phyloP scores from a whole-genome alignment of 2,797 vertebrate species.

The Netta rufina region DNA sequence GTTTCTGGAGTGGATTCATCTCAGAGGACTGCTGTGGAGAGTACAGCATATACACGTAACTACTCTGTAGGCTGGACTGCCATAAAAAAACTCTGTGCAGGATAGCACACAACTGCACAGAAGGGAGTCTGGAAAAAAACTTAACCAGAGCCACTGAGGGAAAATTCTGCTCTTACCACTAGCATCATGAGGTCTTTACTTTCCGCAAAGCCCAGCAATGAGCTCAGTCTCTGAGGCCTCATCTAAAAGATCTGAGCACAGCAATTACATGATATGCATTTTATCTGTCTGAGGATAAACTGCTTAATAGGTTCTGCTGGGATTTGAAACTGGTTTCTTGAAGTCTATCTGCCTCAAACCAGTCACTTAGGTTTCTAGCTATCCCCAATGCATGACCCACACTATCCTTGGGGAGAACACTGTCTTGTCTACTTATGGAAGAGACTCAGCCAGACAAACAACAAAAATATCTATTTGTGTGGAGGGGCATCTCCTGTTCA shows the following conservation, averaged over 20 bases:
- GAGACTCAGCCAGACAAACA: accelerated
- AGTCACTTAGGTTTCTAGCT: not conserved
- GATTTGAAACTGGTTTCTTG: not conserved
- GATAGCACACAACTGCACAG: not conserved
- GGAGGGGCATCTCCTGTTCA: not conserved
- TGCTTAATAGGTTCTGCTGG: slow-evolving; percentile 16
- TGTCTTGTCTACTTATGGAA: not conserved
- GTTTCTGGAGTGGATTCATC: not conserved
- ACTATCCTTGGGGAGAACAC: not conserved
- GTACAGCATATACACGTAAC: not conserved
- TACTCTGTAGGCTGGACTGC: not conserved
- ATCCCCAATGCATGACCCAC: not conserved
- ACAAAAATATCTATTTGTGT: not conserved
- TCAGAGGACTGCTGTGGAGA: not conserved
- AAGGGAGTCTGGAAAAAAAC: slow-evolving; percentile 28
- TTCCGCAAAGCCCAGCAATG: not conserved
- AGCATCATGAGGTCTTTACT: slow-evolving; percentile 6
- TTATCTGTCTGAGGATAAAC: not conserved
- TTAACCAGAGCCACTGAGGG: not conserved
- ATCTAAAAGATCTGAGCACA: not conserved
- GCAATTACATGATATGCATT: not conserved
- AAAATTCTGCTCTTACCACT: slow-evolving; percentile 36
- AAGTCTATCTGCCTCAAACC: not conserved
- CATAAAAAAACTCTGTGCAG: not conserved
- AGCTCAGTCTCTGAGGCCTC: slow-evolving; percentile 42